Conservation (phyloP, 2,797 vertebrate species). For the Tokudaia tokunoshimensis region DNA sequence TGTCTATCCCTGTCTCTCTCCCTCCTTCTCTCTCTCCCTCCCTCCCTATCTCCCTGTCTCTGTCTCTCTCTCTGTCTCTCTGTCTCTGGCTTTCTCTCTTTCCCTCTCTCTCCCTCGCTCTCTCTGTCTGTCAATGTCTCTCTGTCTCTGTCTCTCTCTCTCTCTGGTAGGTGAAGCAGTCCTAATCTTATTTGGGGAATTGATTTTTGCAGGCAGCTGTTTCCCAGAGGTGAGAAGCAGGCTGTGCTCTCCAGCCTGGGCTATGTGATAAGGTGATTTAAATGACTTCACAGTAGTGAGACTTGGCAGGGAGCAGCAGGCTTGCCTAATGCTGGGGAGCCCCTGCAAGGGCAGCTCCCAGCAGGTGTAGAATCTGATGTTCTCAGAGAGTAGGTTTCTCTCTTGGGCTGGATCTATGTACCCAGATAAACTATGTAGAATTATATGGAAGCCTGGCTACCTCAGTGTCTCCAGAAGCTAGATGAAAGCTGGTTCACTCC, state of each 20-base stretch:
- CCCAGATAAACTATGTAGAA: rapidly evolving
- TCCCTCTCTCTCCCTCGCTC: not conserved
- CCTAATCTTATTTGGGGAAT: slow-evolving; percentile 33
- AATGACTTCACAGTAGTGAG: not conserved
- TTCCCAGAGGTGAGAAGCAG: not conserved
- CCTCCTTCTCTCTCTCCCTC: not conserved
- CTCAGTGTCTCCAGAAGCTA: not conserved
- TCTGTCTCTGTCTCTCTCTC: too few species aligned
- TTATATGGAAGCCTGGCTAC: rapidly evolving
- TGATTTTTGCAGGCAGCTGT: not conserved
- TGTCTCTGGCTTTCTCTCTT: too few species aligned
- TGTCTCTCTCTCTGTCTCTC: too few species aligned
- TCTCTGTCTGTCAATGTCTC: too few species aligned
- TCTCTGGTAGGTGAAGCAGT: not conserved
- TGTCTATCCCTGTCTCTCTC: too few species aligned
- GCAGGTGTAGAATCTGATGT: too few species aligned
- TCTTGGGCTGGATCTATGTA: rapidly evolving
- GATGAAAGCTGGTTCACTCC: not conserved
- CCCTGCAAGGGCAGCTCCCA: not conserved
- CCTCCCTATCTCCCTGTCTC: too few species aligned
- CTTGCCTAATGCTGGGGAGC: not conserved
- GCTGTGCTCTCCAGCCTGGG: not conserved
- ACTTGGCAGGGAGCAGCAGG: not conserved
- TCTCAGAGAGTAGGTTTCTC: not conserved
- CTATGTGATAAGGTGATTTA: not conserved